Evolutionary conservation across 1,140 invertebrate species (phyloP), one percentile per base, ranked within the genome.

Genomic region (Scaptomyza graminum): DNA sequence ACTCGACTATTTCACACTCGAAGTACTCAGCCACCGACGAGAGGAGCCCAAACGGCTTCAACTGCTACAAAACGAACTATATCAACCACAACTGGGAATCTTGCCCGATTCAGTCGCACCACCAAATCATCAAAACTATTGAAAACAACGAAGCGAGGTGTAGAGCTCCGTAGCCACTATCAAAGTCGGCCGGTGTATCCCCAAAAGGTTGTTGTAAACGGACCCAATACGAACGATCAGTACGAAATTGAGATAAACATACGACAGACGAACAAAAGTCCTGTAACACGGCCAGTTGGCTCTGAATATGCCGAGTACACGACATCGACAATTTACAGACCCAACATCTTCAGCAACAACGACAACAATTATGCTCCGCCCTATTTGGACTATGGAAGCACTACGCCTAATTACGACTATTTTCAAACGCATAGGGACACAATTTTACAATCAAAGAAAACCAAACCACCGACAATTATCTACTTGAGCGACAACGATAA

Each of bases 201-300:
- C 5, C 83, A 90, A 8, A 91, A 91, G 25, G 80, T 91, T 16
- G 71, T 91, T 28, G 76, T 91, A 1, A 88, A 83, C 37, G 82
- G 83, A 67, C 85, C 84, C 5, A 78, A 79, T 28, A 34, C 76
- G 11, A 67, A n/a, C 5, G 89, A 90, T 54, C 85, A 91, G 44
- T 92, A 91, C 49, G 91, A 92, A 68, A 92, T 92, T 7, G 91
- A 92, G 64, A 92, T 92, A 1, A 92, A 92, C 22, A 91, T 92
- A 54, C 49, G 90, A 75, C 90, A 91, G 64, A 91, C 90, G 13
- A 91, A 90, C 63, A 90, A 91, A 44, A 82, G 65, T 47, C 87
- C 83, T 1, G 25, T 43, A 15, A 51, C 51, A 2, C 39, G 59
- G 72, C 81, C 70, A 0, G 34, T 68, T 1, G 65, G 57, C 5